A percentile compares a stretch with the other conserved stretches of the same genome.
phyloP scores from a whole-genome alignment of 2,113 vertebrate species.

The Silurus glanis region DNA sequence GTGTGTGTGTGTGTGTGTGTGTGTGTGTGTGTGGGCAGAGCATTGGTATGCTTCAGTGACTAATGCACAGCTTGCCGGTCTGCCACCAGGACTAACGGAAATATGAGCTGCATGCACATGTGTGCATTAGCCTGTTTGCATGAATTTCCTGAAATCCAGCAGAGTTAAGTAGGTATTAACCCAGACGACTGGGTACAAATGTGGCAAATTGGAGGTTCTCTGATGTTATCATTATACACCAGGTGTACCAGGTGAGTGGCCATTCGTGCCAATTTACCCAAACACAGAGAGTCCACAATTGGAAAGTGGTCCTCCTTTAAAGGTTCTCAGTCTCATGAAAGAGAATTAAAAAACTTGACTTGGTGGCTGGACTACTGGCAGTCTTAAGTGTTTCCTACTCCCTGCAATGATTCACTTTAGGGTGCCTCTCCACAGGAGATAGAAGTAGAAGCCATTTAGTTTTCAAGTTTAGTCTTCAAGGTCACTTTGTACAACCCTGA shows the following conservation, averaged over 20 bases:
- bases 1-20: constrained; percentile 11
- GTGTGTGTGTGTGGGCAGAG: constrained; percentile 23
- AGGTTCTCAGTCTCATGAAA: neutral
- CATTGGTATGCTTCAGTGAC: constrained; percentile 55
- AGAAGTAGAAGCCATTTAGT: neutral
- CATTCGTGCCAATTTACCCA: neutral
- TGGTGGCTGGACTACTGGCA: neutral
- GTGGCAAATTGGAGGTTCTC: constrained; percentile 8
- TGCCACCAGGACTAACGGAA: constrained; percentile 50
- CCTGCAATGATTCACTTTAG: neutral
- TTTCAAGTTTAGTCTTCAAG: neutral
- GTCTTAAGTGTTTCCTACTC: neutral
- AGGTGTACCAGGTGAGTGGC: neutral
- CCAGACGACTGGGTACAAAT: constrained; percentile 6
- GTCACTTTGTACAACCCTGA: neutral
- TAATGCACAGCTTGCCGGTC: constrained; percentile 66
- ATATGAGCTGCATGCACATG: constrained; percentile 5
- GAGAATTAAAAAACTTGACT: too few species aligned
- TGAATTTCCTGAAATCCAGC: constrained; percentile 27
- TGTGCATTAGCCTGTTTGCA: constrained; percentile 6
- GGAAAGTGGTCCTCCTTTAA: neutral
- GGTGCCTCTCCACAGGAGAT: neutral
- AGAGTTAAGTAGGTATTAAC: constrained; percentile 25
- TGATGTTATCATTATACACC: constrained; percentile 22
- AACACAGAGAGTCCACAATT: neutral